Evolutionary conservation across 2,888 invertebrate genomes (phyloP).

Genomic region (Sceliomorpha sp.): DNA sequence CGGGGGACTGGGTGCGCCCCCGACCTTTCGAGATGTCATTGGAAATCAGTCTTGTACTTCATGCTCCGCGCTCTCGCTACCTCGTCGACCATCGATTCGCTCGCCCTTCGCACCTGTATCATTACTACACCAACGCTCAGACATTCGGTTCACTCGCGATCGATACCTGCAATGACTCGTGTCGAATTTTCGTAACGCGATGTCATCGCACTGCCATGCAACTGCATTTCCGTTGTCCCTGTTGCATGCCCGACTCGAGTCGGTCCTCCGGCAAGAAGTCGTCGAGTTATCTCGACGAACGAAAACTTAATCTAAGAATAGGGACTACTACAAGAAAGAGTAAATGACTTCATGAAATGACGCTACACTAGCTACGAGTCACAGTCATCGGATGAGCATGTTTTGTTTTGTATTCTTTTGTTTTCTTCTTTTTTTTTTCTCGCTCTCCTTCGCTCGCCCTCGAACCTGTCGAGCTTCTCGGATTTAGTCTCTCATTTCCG

Average conservation of each 20-base stretch:
- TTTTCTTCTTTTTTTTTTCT: too few relatives aligned
- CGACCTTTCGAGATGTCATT: constrained; percentile 78
- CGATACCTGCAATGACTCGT: constrained; percentile 46
- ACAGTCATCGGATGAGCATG: constrained; percentile 72
- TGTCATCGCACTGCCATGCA: constrained; percentile 37
- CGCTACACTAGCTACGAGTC: constrained; percentile 63
- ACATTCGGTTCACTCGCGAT: constrained; percentile 39
- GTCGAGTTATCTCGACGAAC: background rate
- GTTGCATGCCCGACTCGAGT: constrained; percentile 4
- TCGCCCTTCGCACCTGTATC: constrained; percentile 37
- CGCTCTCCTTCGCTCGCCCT: too few relatives aligned
- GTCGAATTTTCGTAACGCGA: constrained; percentile 41
- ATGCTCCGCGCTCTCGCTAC: constrained; percentile 41
- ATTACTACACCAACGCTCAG: constrained; percentile 38
- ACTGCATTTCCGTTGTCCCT: constrained; percentile 2
- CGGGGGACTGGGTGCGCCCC: constrained; percentile 75
- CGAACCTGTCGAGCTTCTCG: too few relatives aligned
- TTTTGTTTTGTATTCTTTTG: background rate
- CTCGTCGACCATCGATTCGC: constrained; percentile 21
- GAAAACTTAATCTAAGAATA: background rate
- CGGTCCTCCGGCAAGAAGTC: too few relatives aligned
- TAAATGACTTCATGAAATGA: background rate
- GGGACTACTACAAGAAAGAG: background rate
- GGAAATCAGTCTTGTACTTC: constrained; percentile 58
- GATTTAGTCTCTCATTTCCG: too few relatives aligned